These are phyloP conservation scores for Gambusia yucatana DNA, from an alignment of 2,797 vertebrate species.

Conservation along the genomic window DNA sequence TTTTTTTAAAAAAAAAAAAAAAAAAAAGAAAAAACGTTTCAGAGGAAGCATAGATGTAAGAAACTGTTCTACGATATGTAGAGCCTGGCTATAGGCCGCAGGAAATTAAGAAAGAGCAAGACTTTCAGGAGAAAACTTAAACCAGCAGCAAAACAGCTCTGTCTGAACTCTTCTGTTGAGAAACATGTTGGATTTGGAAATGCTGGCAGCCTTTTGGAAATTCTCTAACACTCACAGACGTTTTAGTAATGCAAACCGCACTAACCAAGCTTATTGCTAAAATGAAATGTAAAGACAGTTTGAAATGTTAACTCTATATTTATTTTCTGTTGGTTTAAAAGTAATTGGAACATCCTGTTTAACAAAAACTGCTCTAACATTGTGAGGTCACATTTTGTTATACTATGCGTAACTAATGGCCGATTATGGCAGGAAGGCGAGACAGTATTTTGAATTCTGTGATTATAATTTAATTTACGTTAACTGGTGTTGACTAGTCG, in stretches of 20 bases:
- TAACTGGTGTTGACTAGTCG: background rate
- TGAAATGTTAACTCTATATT: background rate
- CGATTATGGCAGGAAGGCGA: background rate
- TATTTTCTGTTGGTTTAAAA: background rate
- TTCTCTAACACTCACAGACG: background rate
- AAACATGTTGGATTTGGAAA: background rate
- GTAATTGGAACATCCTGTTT: background rate
- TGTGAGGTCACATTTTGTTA: background rate
- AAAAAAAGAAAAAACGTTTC: background rate
- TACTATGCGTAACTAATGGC: background rate
- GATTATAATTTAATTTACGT: background rate
- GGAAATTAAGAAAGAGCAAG: background rate
- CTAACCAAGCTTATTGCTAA: too few species aligned
- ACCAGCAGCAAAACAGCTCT: background rate
- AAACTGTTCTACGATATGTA: background rate
- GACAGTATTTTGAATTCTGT: background rate
- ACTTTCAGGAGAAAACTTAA: constrained; percentile 1
- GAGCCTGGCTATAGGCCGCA: background rate
- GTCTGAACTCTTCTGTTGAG: background rate
- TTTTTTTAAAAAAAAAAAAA: too few species aligned
- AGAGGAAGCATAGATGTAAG: background rate
- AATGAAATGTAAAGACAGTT: background rate
- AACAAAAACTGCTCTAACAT: background rate
- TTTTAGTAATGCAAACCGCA: background rate
- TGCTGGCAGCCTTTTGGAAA: background rate